Base-by-base conservation (phyloP, 1,140 invertebrate species). In the Drosophila tsacasi region DNA sequence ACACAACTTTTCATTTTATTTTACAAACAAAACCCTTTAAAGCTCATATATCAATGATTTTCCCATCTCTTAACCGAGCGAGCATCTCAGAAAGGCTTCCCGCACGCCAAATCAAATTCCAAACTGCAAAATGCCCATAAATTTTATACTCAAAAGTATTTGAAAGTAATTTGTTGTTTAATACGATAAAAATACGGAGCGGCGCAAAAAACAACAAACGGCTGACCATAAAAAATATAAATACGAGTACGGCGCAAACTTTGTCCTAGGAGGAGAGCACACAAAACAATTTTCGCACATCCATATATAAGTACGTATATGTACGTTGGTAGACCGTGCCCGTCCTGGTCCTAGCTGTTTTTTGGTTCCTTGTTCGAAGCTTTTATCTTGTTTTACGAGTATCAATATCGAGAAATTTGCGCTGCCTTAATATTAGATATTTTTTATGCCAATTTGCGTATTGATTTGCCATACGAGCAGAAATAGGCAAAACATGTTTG, bases 381-480 rank as follows among this genome's bases (percentile, higher is more conserved):
- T 61, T 74, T 74, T 83, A 80, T 76, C 75, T 77, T 80, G 58
- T 77, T 83, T 86, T 86, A 86, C 81, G 80, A 67, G 76, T 60
- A 80, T 68, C 63, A 83, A 78, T 82, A 78, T 83, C 77, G 58
- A 76, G 55, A 61, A 52, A 74, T 73, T 74, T 35, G 68, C 64
- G 54, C 64, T 68, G 66, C 60, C 79, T 59, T 64, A 57, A 81
- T 65, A 77, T 81, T 55, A 39, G 32, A 74, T 71, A 65, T 58
- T 71, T 85, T 69, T 76, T 83, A 83, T 80, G 79, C 60, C 83
- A 80, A 86, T 89, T 86, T 86, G 83, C 83, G 76, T 89, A 86
- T 86, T 87, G 83, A 86, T 86, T 86, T 89, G 84, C 67, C 66
- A 83, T 69, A 62, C 35, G 63, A 49, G 21, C 25, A 49, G 35